A percentile compares a stretch with the other conserved stretches of the same genome.
These are phyloP conservation scores for Sylvia atricapilla DNA, from an alignment of 2,113 vertebrate species.

Conservation along the genomic window DNA sequence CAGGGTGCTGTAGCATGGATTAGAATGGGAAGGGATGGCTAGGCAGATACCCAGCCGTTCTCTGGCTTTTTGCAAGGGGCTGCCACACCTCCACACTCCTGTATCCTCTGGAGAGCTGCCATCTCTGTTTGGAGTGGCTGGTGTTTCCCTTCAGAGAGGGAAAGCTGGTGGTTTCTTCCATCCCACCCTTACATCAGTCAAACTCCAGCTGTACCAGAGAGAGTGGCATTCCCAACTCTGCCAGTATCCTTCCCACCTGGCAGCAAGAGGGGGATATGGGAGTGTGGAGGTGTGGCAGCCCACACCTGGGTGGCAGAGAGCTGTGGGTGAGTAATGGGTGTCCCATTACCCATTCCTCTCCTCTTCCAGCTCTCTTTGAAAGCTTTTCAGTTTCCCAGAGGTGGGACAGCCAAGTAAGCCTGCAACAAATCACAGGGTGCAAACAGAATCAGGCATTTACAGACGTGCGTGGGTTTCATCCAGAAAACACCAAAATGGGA, in stretches of 20 bases:
- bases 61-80: neutral
- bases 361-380: neutral
- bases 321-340: neutral
- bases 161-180: neutral
- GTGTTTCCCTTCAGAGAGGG: neutral
- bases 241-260: rapidly evolving
- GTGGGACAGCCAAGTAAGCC: neutral
- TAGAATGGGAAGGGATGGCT: neutral
- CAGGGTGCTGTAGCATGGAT: neutral
- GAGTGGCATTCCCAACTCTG: neutral
- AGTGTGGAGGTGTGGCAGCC: neutral
- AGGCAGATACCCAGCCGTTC: rapidly evolving
- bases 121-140: neutral
- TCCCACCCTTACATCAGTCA: neutral
- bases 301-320: neutral
- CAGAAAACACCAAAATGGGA: neutral
- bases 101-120: neutral
- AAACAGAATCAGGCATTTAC: neutral
- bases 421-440: neutral
- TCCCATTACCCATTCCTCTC: rapidly evolving
- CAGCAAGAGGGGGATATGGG: neutral
- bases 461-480: rapidly evolving
- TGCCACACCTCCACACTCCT: neutral
- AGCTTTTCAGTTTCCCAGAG: neutral
- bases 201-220: too few species aligned